These are phyloP conservation scores for Lineus longissimus DNA, from an alignment of 1,140 invertebrate species.

Conservation along the genomic window DNA sequence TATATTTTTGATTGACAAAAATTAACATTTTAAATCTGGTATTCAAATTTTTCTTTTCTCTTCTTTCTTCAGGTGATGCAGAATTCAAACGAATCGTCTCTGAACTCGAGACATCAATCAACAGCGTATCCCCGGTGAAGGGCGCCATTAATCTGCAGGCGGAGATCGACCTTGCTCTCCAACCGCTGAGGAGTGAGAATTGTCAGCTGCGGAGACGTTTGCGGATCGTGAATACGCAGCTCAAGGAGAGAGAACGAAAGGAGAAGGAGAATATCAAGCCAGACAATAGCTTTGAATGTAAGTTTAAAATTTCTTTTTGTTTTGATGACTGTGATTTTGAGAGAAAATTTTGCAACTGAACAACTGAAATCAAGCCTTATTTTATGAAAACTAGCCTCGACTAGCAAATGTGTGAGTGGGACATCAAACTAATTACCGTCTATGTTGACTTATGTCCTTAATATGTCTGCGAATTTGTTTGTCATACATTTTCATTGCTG, in stretches of 20 bases:
- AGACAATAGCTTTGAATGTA: slow-evolving; percentile 33
- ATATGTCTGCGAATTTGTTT: too few relatives aligned
- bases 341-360: background rate
- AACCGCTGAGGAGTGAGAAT: slow-evolving; percentile 38
- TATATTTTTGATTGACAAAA: too few relatives aligned
- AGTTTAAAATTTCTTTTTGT: slow-evolving; percentile 9
- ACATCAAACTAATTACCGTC: too few relatives aligned
- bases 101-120: slow-evolving; percentile 29
- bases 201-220: slow-evolving; percentile 35
- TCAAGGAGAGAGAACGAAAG: slow-evolving; percentile 32
- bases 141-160: slow-evolving; percentile 34
- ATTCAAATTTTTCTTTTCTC: too few relatives aligned
- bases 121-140: slow-evolving; percentile 29
- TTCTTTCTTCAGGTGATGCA: slow-evolving; percentile 26
- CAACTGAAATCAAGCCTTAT: too few relatives aligned
- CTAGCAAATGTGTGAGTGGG: too few relatives aligned
- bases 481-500: too few relatives aligned
- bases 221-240: slow-evolving; percentile 32
- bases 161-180: slow-evolving; percentile 36
- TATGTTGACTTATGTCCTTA: too few relatives aligned
- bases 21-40: too few relatives aligned
- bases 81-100: slow-evolving; percentile 28
- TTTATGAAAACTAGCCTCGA: too few relatives aligned
- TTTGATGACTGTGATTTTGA: background rate
- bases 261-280: slow-evolving; percentile 22